Evolutionary conservation across 2,113 vertebrate species (phyloP), one percentile per base, ranked within the genome.

Genomic region (Oryzias curvinotus): DNA sequence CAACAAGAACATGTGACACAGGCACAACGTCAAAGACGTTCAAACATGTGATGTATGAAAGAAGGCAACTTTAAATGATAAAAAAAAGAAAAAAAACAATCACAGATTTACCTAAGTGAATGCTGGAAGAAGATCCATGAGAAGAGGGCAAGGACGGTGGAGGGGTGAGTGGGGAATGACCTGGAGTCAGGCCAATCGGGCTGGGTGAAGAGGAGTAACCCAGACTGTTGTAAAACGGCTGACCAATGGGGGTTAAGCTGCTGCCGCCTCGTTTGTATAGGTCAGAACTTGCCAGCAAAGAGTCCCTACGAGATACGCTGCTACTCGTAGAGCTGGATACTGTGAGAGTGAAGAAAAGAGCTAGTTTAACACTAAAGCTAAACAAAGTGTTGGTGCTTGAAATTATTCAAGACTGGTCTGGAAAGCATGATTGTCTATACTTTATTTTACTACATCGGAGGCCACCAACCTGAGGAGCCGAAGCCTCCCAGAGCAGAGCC

Each of bases 161-260:
- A 89, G 96, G 96, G 86, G 96, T 98, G 89, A 98, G 94, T 76
- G 96, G 95, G 87, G 96, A 98, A 93, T 98, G 96, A 87, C 94
- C 94, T 65, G 96, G 94, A 77, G 95, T 97, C 87, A 97, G 95
- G 89, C 96, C 96, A 88, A 98, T 95, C 89, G 96, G 96, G 90
- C 96, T 97, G 88, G 96, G 96, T 87, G 96, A 98, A 86, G 96
- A 96, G 85, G 96, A 96, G 93, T 98, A 97, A 90, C 96, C 95
- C 92, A 98, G 93, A 93, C 96, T 96, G 94, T 94, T 96, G 93
- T 96, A 98, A 92, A 96, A 98, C 70, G 95, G 95, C 88, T 97
- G 96, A 68, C 96, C 96, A 85, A 98, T 95, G 89, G 96, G 95
- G 85, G 96, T 95, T 90, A 98, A 91, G 91, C 93, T 97, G 92